Evolutionary conservation across 1,140 invertebrate genomes (phyloP), one percentile per base, ranked within the genome.

Genomic region (Oreohelix idahoensis): DNA sequence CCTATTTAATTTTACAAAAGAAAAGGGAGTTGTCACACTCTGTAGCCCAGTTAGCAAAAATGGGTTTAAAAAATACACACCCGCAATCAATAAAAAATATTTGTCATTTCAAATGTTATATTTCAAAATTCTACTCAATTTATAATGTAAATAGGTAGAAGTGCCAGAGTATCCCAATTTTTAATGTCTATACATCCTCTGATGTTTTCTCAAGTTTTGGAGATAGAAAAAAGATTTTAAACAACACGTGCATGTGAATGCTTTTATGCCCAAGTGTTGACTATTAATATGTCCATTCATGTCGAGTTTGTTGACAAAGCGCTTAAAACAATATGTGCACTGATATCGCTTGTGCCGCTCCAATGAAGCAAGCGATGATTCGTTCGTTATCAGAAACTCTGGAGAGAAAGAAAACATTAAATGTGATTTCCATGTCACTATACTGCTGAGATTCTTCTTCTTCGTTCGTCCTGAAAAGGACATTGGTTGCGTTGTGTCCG

Each of bases 241-340:
- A 39, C 84, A 85, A 36, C n/a, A 39, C 32, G 17, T n/a, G 51
- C 84, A 85, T 39, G 75, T 75, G 71, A 82, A 81, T 36, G 84
- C 77, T 79, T 85, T 85, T 36, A 83, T 66, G 53, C 80, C 80
- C 20, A 83, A 53, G 53, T 85, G 84, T n/a, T 83, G 80, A 70
- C 81, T 81, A 71, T 82, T 83, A 32, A 85, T 42, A 70, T 85
- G 84, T 23, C 84, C 84, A 79, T 83, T 75, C 35, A 82, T 39
- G 73, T 78, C 74, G 32, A 42, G 51, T 49, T 74, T 58, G 69
- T 79, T 79, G 69, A 83, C 79, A 42, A 35, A 66, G 32, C 81
- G 51, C 70, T 83, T 83, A 32, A 38, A 36, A 69, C 63, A 83
- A 71, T 76, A 73, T 49, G 39, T 51, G 29, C 75, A 70, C 49